Percentiles rank a stretch among this genome's conserved stretches.
Evolutionary conservation across 2,113 vertebrate species (phyloP).

Genomic region (Prinia subflava): DNA sequence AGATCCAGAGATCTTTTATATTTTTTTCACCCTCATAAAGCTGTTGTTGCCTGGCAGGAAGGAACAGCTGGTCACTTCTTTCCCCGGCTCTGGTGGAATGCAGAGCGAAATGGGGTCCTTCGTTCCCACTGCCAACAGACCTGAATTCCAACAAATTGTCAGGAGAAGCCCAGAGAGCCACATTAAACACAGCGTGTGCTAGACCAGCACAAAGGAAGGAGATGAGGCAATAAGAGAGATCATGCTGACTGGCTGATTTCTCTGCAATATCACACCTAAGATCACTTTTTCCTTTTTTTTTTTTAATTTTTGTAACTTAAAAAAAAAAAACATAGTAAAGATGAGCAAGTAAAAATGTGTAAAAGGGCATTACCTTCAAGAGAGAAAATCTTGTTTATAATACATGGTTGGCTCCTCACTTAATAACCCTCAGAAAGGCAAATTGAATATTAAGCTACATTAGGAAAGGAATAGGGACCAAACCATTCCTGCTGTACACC

Average conservation of each 20-base stretch:
- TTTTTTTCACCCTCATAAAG: not conserved
- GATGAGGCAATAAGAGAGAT: not conserved
- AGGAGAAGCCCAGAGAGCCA: not conserved
- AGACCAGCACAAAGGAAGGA: not conserved
- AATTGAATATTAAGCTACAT: not conserved
- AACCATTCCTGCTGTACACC: not conserved
- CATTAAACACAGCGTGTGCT: not conserved
- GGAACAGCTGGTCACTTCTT: not conserved
- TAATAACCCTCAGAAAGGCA: not conserved
- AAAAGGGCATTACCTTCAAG: not conserved
- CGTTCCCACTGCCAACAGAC: rapidly evolving
- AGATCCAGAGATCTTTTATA: not conserved
- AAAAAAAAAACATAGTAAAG: not conserved
- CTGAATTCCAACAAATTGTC: not conserved
- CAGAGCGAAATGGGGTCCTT: not conserved
- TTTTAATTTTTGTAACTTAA: not conserved
- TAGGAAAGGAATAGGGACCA: not conserved
- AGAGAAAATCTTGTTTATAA: not conserved
- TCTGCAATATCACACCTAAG: not conserved
- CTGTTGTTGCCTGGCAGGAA: not conserved
- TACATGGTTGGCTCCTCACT: not conserved
- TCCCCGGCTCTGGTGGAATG: not conserved
- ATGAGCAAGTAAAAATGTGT: not conserved
- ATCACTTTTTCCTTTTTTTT: not conserved
- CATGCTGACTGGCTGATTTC: not conserved